Evolutionary conservation across 2,888 invertebrate species (phyloP).

Genomic region (Vesta saturnalis): DNA sequence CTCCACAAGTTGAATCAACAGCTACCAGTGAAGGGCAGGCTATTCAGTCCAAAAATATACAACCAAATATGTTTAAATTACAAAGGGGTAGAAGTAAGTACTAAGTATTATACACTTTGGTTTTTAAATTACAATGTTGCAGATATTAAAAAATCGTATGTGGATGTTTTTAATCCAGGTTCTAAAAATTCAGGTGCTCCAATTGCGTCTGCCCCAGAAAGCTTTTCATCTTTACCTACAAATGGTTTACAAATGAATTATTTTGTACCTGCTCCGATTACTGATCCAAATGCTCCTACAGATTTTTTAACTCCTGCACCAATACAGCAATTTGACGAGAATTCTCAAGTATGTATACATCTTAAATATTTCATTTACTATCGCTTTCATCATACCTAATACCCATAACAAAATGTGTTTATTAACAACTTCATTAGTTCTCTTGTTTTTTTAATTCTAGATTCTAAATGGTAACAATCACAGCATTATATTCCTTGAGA

Average conservation of each 20-base stretch:
- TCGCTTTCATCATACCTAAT: no score
- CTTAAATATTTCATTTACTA: neutral
- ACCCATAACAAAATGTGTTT: no score
- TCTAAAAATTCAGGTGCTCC: slow-evolving; percentile 60
- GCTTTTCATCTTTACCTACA: slow-evolving; percentile 39
- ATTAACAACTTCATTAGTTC: no score
- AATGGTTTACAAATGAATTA: slow-evolving; percentile 62
- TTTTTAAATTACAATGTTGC: no score
- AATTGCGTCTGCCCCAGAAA: slow-evolving; percentile 56
- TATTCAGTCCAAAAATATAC: slow-evolving; percentile 48
- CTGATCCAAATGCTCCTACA: slow-evolving; percentile 66
- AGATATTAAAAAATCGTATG: slow-evolving; percentile 88
- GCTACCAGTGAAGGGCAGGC: slow-evolving; percentile 25
- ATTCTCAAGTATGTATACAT: slow-evolving; percentile 51
- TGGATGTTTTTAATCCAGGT: slow-evolving; percentile 87
- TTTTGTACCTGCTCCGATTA: slow-evolving; percentile 67
- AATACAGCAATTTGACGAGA: slow-evolving; percentile 41
- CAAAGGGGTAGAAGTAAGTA: slow-evolving; percentile 78
- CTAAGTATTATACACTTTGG: neutral
- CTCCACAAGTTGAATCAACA: neutral
- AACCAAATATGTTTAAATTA: slow-evolving; percentile 82
- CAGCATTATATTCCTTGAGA: no score
- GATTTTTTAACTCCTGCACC: slow-evolving; percentile 65
- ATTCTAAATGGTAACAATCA: no score
- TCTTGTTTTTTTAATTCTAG: no score